Conservation (phyloP, 2,888 invertebrate genomes). For the Cephonodes hylas region DNA sequence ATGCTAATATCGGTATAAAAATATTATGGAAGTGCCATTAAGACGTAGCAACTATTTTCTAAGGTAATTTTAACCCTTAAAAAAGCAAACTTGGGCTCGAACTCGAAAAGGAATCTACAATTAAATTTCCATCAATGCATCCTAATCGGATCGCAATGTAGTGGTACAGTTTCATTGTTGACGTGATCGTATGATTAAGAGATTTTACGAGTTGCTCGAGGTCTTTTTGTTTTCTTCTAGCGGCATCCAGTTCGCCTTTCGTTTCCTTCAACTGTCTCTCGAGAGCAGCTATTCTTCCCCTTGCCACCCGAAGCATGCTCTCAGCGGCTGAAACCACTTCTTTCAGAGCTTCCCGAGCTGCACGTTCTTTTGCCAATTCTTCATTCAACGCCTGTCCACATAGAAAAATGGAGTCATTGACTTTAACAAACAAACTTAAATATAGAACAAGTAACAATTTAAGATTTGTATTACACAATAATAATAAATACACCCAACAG, state of each 20-base stretch:
- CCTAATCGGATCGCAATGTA: conserved; percentile 40
- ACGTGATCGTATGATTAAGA: conserved; percentile 42
- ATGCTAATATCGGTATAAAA: too few species aligned
- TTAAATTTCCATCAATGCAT: conserved; percentile 21
- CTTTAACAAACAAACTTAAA: not conserved
- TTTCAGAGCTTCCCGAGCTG: conserved; percentile 61
- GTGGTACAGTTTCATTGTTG: conserved; percentile 49
- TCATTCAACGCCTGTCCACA: conserved; percentile 44
- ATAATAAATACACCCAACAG: too few species aligned
- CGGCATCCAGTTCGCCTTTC: conserved; percentile 52
- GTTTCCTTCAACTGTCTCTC: conserved; percentile 65
- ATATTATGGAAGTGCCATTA: too few species aligned
- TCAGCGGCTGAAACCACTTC: conserved; percentile 65
- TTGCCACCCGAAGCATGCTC: conserved; percentile 67
- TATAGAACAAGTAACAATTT: not conserved
- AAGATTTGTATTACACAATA: too few species aligned
- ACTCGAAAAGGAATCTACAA: too few species aligned
- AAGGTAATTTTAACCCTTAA: not conserved
- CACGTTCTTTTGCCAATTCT: conserved; percentile 60
- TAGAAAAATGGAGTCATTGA: not conserved
- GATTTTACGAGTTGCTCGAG: conserved; percentile 70
- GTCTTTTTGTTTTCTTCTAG: conserved; percentile 65
- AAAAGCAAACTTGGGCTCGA: too few species aligned
- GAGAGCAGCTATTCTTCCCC: conserved; percentile 59
- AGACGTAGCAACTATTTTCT: too few species aligned